Percentiles rank a stretch among this genome's conserved stretches.
Conservation (phyloP, 2,797 vertebrate species). For the Tragopan temminckii region DNA sequence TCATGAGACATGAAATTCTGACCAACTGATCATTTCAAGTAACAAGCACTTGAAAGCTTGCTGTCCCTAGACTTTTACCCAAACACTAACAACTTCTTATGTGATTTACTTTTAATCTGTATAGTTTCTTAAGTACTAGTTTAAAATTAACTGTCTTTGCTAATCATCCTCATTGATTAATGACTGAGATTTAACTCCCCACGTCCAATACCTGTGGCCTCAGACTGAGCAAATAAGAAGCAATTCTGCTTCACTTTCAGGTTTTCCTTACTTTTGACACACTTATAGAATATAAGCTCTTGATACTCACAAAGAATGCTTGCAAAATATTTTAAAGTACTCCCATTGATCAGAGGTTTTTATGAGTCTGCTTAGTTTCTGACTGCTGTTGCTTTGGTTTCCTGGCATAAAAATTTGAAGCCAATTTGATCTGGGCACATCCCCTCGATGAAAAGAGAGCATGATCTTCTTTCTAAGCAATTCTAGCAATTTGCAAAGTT, state of each 20-base stretch:
- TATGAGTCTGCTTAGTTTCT: neutral
- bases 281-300: neutral
- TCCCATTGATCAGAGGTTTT: neutral
- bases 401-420: neutral
- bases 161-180: neutral
- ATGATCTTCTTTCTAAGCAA: neutral
- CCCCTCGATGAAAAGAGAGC: neutral
- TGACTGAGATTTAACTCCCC: neutral
- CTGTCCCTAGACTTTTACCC: conserved; percentile 37
- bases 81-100: conserved; percentile 9
- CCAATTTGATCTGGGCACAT: neutral
- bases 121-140: neutral
- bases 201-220: neutral
- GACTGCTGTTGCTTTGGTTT: neutral
- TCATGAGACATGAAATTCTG: neutral
- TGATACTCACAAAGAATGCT: neutral
- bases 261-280: conserved; percentile 10
- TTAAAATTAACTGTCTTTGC: neutral
- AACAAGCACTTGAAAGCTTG: conserved; percentile 31
- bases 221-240: neutral
- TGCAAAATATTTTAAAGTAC: conserved; percentile 1
- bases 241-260: neutral
- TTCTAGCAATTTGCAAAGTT: conserved; percentile 11
- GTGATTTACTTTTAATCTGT: neutral
- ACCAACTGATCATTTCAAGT: conserved; percentile 20